These are phyloP conservation scores for Pandemis heparana DNA, from an alignment of 2,888 invertebrate species.

Conservation along the genomic window DNA sequence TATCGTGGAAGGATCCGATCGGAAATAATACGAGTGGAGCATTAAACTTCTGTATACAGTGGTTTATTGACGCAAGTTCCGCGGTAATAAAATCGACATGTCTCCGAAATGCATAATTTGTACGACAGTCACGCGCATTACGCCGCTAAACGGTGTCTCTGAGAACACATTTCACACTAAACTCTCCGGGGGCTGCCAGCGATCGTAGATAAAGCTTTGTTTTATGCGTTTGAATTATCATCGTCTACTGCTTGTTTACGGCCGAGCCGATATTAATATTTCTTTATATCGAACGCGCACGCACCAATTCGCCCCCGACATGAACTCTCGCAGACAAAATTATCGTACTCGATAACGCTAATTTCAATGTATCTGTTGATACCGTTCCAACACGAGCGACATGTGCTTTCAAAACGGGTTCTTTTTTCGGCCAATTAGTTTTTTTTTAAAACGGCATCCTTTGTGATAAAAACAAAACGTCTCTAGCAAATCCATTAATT, in stretches of 20 bases:
- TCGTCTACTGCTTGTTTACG: conserved; percentile 80
- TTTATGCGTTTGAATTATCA: conserved; percentile 82
- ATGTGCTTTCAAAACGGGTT: conserved; percentile 39
- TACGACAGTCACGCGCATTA: conserved; percentile 83
- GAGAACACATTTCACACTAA: conserved; percentile 84
- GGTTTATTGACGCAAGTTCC: conserved; percentile 85
- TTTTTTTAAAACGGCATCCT: conserved; percentile 73
- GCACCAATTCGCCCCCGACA: conserved; percentile 58
- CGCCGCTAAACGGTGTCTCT: conserved; percentile 84
- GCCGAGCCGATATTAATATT: conserved; percentile 78
- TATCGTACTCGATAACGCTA: conserved; percentile 37
- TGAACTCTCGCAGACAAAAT: conserved; percentile 28
- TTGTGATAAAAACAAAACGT: conserved; percentile 70
- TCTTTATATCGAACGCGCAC: conserved; percentile 76
- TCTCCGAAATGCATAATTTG: conserved; percentile 84
- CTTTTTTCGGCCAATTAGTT: conserved; percentile 45
- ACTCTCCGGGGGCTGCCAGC: conserved; percentile 73
- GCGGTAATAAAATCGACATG: conserved; percentile 82
- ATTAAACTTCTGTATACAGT: conserved; percentile 80
- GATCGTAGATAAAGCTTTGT: conserved; percentile 83
- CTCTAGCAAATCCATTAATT: conserved; percentile 84
- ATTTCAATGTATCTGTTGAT: conserved; percentile 35
- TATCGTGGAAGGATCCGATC: conserved; percentile 74
- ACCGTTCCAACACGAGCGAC: conserved; percentile 20
- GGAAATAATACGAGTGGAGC: conserved; percentile 77